Evolutionary conservation across 2,888 invertebrate species (phyloP).

Genomic region (Stictocephala bisonia): DNA sequence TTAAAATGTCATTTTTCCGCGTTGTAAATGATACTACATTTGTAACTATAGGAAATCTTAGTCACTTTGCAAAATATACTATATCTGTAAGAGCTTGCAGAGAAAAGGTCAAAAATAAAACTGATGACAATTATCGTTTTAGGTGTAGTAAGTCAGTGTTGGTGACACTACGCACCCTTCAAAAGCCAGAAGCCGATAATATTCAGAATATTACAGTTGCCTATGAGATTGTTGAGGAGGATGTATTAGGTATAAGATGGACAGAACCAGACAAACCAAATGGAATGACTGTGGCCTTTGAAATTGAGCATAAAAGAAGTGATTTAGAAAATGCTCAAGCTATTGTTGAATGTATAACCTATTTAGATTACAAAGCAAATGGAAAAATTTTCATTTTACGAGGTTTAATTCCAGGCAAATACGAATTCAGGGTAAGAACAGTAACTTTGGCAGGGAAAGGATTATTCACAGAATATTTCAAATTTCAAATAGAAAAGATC

Average conservation of each 20-base stretch:
- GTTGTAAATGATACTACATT: conserved; percentile 51
- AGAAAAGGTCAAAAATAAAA: conserved; percentile 61
- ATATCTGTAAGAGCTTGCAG: conserved; percentile 73
- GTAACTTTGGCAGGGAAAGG: conserved; percentile 83
- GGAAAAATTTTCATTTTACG: conserved; percentile 58
- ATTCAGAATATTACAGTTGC: conserved; percentile 58
- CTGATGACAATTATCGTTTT: conserved; percentile 29
- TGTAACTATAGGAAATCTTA: conserved; percentile 64
- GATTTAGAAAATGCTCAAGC: conserved; percentile 66
- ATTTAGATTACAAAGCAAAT: conserved; percentile 60
- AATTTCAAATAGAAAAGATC: conserved; percentile 50
- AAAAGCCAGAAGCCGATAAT: conserved; percentile 64
- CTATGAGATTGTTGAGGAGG: conserved; percentile 55
- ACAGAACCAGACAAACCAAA: conserved; percentile 73
- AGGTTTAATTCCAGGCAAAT: conserved; percentile 80
- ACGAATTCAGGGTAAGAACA: conserved; percentile 80
- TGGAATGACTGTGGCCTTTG: conserved; percentile 73
- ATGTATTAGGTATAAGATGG: conserved; percentile 68
- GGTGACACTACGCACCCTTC: conserved; percentile 67
- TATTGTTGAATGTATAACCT: conserved; percentile 67
- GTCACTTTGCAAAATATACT: conserved; percentile 71
- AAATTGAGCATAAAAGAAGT: conserved; percentile 68
- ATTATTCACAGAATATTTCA: conserved; percentile 60
- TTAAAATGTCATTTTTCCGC: not conserved
- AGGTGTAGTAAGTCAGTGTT: conserved; percentile 67